These are phyloP conservation scores for Adelges cooleyi DNA, from an alignment of 1,140 invertebrate species.

Conservation along the genomic window DNA sequence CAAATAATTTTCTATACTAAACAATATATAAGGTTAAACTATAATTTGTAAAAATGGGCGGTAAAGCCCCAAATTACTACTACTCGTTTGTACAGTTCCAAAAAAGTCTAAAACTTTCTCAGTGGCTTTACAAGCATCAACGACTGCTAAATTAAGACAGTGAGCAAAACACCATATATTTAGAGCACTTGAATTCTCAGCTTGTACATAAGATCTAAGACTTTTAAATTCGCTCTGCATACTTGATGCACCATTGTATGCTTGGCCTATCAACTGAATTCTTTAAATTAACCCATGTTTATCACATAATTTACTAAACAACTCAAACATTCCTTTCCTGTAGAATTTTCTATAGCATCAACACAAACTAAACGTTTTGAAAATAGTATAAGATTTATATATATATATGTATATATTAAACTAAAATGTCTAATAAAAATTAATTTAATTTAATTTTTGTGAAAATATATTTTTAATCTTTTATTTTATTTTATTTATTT, in stretches of 20 bases:
- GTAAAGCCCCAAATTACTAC: no score
- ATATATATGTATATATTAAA: no score
- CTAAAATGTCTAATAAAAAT: no score
- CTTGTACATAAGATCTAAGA: slow-evolving; percentile 3
- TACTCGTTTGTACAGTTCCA: slow-evolving; percentile 3
- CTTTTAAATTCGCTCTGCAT: neutral
- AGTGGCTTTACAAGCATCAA: neutral
- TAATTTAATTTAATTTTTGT: no score
- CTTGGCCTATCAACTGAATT: neutral
- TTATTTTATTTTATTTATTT: no score
- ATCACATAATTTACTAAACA: slow-evolving; percentile 2
- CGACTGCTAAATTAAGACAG: neutral
- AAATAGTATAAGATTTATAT: no score
- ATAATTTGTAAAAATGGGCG: no score
- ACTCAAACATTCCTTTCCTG: neutral
- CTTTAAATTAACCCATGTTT: neutral
- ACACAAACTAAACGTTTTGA: neutral
- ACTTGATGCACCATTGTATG: neutral
- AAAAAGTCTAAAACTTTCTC: neutral
- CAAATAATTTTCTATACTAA: no score
- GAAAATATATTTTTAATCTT: no score
- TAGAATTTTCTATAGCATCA: neutral
- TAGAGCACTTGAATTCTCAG: neutral
- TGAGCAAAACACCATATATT: slow-evolving; percentile 6
- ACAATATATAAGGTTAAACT: no score